phyloP scores from a whole-genome alignment of 2,797 vertebrate genomes.

The Xiphorhynchus erythropygius region DNA sequence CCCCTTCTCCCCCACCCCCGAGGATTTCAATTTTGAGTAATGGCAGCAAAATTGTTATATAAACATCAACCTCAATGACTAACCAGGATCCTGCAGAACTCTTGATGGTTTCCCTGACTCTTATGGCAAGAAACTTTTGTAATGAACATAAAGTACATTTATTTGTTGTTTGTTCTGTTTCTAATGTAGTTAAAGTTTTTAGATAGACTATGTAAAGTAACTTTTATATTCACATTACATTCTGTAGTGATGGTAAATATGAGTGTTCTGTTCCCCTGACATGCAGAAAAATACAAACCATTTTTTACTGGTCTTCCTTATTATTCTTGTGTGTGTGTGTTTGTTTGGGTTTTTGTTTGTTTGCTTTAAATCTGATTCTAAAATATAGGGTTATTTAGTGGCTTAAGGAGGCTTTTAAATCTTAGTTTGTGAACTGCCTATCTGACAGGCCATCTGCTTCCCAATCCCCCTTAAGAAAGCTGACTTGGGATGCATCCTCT shows the following conservation, averaged over 20 bases:
- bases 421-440: background rate
- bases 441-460: slow-evolving; percentile 52
- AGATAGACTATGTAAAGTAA: background rate
- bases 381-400: background rate
- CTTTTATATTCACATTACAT: background rate
- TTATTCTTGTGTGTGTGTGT: background rate
- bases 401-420: background rate
- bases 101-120: background rate
- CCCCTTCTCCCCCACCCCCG: too few species aligned
- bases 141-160: background rate
- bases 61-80: background rate
- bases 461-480: background rate
- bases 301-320: background rate
- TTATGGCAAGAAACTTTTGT: background rate
- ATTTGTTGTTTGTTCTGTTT: background rate
- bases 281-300: background rate
- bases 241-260: background rate
- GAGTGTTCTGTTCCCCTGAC: background rate
- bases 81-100: background rate
- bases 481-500: background rate
- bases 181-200: background rate
- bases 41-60: background rate
- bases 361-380: slow-evolving; percentile 5
- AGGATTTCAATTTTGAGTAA: background rate
- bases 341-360: background rate